Conservation (phyloP, 2,113 vertebrate species). For the Delphinapterus leucas region DNA sequence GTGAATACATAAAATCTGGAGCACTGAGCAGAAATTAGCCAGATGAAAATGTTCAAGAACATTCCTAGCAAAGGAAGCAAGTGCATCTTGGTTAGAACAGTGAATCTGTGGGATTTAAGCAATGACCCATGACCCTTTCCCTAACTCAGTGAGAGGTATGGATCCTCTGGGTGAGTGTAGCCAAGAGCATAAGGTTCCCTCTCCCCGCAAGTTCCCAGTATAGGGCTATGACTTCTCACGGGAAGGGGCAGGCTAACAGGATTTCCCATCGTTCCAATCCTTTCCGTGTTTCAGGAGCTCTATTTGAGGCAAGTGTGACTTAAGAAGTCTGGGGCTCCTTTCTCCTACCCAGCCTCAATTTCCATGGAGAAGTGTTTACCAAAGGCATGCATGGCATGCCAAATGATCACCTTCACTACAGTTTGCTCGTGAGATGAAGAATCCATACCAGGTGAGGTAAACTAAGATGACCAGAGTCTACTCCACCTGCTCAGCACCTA, state of each 20-base stretch:
- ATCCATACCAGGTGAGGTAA: neutral
- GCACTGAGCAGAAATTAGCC: neutral
- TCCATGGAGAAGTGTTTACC: neutral
- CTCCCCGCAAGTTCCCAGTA: rapidly evolving
- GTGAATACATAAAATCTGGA: neutral
- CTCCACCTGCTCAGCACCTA: neutral
- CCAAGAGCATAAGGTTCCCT: neutral
- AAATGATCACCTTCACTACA: neutral
- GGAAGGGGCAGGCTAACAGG: neutral
- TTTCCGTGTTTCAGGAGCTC: neutral
- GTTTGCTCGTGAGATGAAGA: neutral
- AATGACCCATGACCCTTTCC: neutral
- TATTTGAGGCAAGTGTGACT: neutral
- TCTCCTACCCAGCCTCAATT: neutral
- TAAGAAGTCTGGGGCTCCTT: neutral
- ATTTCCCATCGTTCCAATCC: neutral
- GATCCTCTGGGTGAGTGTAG: neutral
- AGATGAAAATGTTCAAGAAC: neutral
- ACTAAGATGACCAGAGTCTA: neutral
- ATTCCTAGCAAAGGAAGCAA: neutral
- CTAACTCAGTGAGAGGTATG: neutral
- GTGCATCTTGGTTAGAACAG: neutral
- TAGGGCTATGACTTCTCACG: neutral
- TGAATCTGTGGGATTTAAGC: neutral
- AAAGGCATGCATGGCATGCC: neutral